These are phyloP conservation scores for Trichosurus vulpecula DNA, from an alignment of 2,797 vertebrate species.

Conservation along the genomic window DNA sequence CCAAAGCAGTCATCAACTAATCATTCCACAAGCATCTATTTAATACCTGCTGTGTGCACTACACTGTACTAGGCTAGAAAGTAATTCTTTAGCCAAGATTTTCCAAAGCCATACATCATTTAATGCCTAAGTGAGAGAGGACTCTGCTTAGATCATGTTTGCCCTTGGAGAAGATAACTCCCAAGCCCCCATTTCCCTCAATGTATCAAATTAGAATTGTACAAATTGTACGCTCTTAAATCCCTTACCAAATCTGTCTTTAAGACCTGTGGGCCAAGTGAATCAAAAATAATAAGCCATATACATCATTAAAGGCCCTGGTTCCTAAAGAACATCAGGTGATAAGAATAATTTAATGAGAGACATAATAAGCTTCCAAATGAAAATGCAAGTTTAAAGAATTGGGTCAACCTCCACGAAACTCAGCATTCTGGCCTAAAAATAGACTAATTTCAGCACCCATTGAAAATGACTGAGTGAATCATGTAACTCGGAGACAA, in stretches of 20 bases:
- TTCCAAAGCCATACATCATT: background rate
- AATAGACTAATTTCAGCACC: slow-evolving; percentile 52
- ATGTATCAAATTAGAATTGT: slow-evolving; percentile 37
- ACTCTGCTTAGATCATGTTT: background rate
- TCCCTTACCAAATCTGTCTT: slow-evolving; percentile 12
- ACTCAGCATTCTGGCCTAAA: slow-evolving; percentile 57
- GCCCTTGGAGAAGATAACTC: slow-evolving; percentile 37
- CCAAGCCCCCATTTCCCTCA: slow-evolving; percentile 47
- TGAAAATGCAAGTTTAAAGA: slow-evolving; percentile 61
- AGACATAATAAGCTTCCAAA: slow-evolving; percentile 50
- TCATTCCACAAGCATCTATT: background rate
- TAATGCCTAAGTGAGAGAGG: background rate
- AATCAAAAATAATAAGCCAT: background rate
- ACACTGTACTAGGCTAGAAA: background rate
- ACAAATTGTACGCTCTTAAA: slow-evolving; percentile 57
- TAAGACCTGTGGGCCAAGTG: slow-evolving; percentile 29
- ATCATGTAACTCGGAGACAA: background rate
- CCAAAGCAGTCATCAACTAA: background rate
- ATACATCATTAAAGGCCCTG: slow-evolving; percentile 24
- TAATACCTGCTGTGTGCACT: background rate
- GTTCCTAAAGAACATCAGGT: slow-evolving; percentile 53
- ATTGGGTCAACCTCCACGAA: slow-evolving; percentile 69
- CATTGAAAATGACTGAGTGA: background rate
- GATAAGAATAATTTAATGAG: slow-evolving; percentile 63
- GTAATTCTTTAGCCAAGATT: background rate